These are phyloP conservation scores for Phocoena sinus DNA, from an alignment of 2,113 vertebrate species.

Conservation along the genomic window DNA sequence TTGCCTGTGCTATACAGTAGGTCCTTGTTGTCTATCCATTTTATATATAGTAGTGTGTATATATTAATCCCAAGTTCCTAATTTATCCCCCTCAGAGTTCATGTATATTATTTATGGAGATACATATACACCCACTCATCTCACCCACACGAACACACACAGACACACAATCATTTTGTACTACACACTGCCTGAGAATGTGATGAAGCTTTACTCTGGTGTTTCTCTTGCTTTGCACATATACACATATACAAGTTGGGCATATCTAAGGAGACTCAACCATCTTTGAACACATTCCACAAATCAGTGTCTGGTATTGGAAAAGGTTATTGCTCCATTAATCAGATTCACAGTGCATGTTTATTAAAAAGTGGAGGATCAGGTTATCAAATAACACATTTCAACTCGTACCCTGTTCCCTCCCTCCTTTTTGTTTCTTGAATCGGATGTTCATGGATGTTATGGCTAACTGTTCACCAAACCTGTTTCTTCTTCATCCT, in stretches of 20 bases:
- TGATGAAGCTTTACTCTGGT: not conserved
- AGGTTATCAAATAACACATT: not conserved
- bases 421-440: not conserved
- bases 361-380: not conserved
- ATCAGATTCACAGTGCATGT: not conserved
- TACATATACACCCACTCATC: not conserved
- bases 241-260: not conserved
- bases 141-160: not conserved
- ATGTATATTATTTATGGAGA: not conserved
- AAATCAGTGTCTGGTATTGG: not conserved
- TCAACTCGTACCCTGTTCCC: not conserved
- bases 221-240: not conserved
- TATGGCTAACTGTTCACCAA: not conserved
- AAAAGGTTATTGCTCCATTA: not conserved
- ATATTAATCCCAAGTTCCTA: not conserved
- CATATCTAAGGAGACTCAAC: not conserved
- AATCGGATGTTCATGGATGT: not conserved
- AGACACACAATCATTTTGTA: not conserved
- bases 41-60: not conserved
- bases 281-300: not conserved
- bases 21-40: not conserved
- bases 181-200: not conserved
- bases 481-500: not conserved
- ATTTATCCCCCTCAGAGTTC: too few species aligned
- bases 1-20: not conserved